Evolutionary conservation across 2,888 invertebrate species (phyloP).

Genomic region (Neocrepidodera transversa): DNA sequence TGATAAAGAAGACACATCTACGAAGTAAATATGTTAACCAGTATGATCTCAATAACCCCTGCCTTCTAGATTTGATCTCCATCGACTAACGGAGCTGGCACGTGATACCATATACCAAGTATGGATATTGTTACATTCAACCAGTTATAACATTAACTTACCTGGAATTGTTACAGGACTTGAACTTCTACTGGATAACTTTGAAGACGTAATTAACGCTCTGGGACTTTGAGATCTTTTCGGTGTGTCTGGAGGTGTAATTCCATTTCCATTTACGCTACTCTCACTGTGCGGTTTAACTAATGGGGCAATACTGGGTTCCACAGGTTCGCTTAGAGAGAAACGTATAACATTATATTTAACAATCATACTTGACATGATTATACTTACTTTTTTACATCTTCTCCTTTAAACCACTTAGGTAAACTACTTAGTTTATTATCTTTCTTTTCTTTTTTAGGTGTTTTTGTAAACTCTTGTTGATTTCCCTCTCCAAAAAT

Average conservation of each 20-base stretch:
- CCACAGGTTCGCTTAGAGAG: constrained; percentile 37
- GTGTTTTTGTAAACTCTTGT: constrained; percentile 55
- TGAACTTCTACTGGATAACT: constrained; percentile 64
- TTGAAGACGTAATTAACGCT: constrained; percentile 61
- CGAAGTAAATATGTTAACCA: too few species aligned
- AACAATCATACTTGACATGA: neutral
- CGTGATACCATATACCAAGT: too few species aligned
- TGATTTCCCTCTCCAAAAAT: constrained; percentile 57
- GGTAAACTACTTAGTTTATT: constrained; percentile 64
- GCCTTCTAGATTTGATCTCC: too few species aligned
- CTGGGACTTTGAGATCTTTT: constrained; percentile 64
- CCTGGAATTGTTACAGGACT: constrained; percentile 70
- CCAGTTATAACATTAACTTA: too few species aligned
- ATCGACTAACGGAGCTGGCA: too few species aligned
- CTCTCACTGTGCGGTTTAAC: constrained; percentile 61
- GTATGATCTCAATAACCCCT: too few species aligned
- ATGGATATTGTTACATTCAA: too few species aligned
- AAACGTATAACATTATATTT: neutral
- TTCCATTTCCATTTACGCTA: constrained; percentile 81
- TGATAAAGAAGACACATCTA: too few species aligned
- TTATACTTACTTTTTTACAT: constrained; percentile 55
- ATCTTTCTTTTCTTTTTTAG: constrained; percentile 56
- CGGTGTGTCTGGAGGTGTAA: constrained; percentile 74
- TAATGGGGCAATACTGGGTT: constrained; percentile 57
- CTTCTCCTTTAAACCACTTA: constrained; percentile 67